A percentile compares a stretch with the other conserved stretches of the same genome.
These are phyloP conservation scores for Progne subis DNA, from an alignment of 2,113 vertebrate genomes.

Conservation along the genomic window DNA sequence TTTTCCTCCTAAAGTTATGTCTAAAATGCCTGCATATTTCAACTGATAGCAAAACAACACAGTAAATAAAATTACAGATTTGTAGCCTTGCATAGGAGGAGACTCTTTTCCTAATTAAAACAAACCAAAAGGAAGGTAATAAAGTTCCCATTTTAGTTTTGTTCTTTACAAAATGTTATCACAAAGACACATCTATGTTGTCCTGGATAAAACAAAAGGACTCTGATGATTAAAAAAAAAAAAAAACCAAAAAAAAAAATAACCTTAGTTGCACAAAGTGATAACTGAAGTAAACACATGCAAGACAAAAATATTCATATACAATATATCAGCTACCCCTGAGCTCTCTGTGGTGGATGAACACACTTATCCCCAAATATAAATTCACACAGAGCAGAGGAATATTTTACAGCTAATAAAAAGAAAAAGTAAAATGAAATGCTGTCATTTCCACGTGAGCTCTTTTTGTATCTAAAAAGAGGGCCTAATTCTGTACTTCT, in stretches of 20 bases:
- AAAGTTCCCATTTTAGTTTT: neutral
- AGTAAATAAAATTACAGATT: neutral
- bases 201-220: neutral
- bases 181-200: neutral
- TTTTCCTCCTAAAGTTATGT: neutral
- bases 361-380: neutral
- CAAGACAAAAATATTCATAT: neutral
- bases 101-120: neutral
- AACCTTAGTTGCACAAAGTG: neutral
- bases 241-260: neutral
- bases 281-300: neutral
- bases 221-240: neutral
- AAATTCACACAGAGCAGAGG: neutral
- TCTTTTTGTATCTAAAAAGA: slow-evolving; percentile 18
- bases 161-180: neutral
- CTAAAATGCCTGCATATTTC: neutral
- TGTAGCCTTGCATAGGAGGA: neutral
- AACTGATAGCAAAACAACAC: neutral
- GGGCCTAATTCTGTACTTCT: neutral
- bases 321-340: neutral
- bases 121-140: neutral
- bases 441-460: neutral
- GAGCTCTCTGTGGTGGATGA: neutral
- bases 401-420: neutral
- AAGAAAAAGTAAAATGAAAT: neutral